phyloP scores from a whole-genome alignment of 2,888 invertebrate species.

The Cantharis nigra region DNA sequence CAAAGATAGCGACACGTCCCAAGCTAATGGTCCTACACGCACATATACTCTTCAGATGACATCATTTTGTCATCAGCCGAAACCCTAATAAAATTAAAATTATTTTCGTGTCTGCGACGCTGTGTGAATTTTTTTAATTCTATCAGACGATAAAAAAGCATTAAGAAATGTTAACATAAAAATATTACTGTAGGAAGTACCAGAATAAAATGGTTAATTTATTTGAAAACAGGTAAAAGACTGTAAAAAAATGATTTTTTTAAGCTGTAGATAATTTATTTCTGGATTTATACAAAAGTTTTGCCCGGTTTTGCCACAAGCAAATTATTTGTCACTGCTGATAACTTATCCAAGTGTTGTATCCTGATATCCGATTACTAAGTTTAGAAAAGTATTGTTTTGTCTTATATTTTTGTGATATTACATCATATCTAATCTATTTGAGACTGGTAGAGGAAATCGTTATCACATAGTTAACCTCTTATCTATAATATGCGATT shows the following conservation, averaged over 20 bases:
- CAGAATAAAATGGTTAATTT: not conserved
- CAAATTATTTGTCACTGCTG: not conserved
- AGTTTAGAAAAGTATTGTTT: not conserved
- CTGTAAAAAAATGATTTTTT: no score
- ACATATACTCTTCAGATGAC: slow-evolving; percentile 53
- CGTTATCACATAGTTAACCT: not conserved
- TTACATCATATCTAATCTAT: not conserved
- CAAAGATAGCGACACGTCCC: slow-evolving; percentile 45
- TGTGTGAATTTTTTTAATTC: slow-evolving; percentile 3
- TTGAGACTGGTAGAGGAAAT: not conserved
- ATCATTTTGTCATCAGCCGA: slow-evolving; percentile 53
- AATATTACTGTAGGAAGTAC: not conserved
- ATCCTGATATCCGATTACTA: not conserved
- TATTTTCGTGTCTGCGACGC: slow-evolving; percentile 38
- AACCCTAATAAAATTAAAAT: slow-evolving; percentile 54
- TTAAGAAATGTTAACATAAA: not conserved
- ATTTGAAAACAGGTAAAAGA: not conserved
- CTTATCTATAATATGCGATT: not conserved
- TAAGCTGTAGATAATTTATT: no score
- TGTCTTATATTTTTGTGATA: not conserved
- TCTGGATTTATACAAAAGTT: not conserved
- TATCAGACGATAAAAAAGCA: not conserved
- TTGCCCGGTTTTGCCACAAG: not conserved
- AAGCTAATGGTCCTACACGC: slow-evolving; percentile 53
- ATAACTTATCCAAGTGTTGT: not conserved